Evolutionary conservation across 1,140 invertebrate genomes (phyloP), one percentile per base, ranked within the genome.

Genomic region (Andricus grossulariae): DNA sequence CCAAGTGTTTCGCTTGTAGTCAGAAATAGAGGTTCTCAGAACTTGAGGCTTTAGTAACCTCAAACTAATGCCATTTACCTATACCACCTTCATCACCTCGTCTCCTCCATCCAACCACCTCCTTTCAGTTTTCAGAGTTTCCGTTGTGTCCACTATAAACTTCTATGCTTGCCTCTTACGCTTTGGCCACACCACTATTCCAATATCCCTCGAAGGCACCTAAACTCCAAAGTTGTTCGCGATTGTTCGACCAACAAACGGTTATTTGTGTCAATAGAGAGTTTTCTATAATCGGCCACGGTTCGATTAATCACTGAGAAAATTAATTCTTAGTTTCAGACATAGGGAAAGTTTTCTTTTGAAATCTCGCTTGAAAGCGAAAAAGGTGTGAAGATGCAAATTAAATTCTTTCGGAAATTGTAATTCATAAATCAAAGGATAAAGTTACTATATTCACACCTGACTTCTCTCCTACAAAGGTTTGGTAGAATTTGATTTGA

Each of bases 41-140:
- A 86, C 82, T 80, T 81, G 72, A 79, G 84, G 80, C 83, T 79
- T 80, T 52, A 80, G 55, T 74, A 87, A 82, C 76, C 80, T 87
- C 81, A 51, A 85, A 82, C 84, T 87, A 86, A 87, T 84, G 84
- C 85, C 83, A 85, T 87, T 86, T 83, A 79, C 76, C 76, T 73
- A 4, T 70, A 15, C 25, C 54, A 12, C 19, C 77, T 76, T 78
- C 73, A 73, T 70, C 70, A 54, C 60, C 60, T 66, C 32, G 15
- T 19, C 39, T 32, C n/a, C 70, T 60, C 19, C 50, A 5, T 50
- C 18, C 66, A 32, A 32, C 25, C 25, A 32, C 25, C 25, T 32
- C 25, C 25, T 32, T 32, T 75, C 15, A 77, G 72, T 76, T 80
- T 76, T 50, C 75, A 79, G 81, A 84, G 57, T 84, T 83, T 75